A percentile compares a stretch with the other conserved stretches of the same genome.
Conservation (phyloP, 1,140 invertebrate genomes). For the Acyrthosiphon pisum region DNA sequence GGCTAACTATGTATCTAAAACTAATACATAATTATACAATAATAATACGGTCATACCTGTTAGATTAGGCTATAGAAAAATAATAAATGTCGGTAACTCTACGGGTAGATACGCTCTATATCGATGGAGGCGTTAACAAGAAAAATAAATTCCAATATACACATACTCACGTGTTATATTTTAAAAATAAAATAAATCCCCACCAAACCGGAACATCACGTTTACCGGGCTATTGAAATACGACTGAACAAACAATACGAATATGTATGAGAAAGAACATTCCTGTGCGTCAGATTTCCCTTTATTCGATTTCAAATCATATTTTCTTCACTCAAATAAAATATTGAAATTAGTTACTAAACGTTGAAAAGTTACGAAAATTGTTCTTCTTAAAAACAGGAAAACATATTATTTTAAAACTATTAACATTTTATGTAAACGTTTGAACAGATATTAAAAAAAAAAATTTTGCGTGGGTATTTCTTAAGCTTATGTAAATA, state of each 20-base stretch:
- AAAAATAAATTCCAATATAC: not conserved
- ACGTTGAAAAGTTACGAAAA: not conserved
- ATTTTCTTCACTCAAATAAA: not conserved
- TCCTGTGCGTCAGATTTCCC: not conserved
- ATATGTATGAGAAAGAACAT: not conserved
- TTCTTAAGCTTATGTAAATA: not conserved
- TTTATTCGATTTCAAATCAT: not conserved
- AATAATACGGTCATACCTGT: not conserved
- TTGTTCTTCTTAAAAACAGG: not conserved
- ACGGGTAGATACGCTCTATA: not conserved
- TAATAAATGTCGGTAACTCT: not conserved
- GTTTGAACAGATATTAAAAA: not conserved
- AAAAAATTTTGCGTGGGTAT: not conserved
- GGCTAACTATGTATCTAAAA: not conserved
- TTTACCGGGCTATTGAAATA: not conserved
- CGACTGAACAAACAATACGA: not conserved
- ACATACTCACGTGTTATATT: not conserved
- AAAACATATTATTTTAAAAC: not conserved
- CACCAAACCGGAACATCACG: not conserved
- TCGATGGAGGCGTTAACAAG: not conserved
- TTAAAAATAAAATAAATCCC: constrained; percentile 1
- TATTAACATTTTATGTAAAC: not conserved
- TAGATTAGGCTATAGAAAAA: not conserved
- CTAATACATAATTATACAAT: not conserved
- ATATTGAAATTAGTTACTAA: not conserved